Conservation (phyloP, 2,113 vertebrate species). For the Pelmatolapia mariae region DNA sequence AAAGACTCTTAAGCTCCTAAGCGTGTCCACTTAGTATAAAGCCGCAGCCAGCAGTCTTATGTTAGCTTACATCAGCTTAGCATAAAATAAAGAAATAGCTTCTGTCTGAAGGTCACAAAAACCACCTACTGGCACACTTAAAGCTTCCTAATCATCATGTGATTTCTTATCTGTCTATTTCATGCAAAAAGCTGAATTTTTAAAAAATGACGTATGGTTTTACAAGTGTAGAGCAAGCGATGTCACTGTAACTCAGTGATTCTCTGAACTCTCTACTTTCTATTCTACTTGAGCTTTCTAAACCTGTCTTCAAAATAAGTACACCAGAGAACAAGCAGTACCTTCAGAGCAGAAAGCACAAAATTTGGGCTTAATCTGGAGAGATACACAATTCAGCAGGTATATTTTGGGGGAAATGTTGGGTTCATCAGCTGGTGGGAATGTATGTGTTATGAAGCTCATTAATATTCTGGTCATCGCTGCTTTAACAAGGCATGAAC, state of each 20-base stretch:
- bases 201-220: not conserved
- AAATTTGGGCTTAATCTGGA: not conserved
- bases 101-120: not conserved
- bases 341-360: not conserved
- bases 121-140: not conserved
- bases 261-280: not conserved
- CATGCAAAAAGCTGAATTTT: not conserved
- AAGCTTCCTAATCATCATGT: not conserved
- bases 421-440: not conserved
- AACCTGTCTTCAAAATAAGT: not conserved
- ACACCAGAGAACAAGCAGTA: not conserved
- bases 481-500: conserved; percentile 10
- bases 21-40: not conserved
- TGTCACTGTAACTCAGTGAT: not conserved
- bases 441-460: not conserved
- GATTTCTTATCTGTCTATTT: not conserved
- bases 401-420: not conserved
- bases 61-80: not conserved
- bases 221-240: not conserved
- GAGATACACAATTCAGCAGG: not conserved
- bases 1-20: not conserved
- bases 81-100: not conserved
- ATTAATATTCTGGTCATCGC: conserved; percentile 26
- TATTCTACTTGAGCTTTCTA: not conserved
- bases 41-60: not conserved